Conservation (phyloP, 2,888 invertebrate genomes). For the Ametastegia equiseti region DNA sequence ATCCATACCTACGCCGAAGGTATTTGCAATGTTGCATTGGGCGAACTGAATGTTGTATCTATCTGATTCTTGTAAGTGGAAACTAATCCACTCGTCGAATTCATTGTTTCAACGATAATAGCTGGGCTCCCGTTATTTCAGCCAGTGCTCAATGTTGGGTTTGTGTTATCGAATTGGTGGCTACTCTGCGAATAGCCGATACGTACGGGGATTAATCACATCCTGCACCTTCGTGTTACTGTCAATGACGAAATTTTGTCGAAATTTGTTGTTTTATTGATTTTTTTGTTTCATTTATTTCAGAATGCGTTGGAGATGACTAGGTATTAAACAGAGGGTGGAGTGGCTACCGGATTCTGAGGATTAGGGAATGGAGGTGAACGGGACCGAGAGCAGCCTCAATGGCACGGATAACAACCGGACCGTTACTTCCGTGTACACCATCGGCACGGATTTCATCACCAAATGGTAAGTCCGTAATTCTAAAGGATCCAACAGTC, state of each 20-base stretch:
- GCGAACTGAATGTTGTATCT: not conserved
- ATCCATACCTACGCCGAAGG: too few species aligned
- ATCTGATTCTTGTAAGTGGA: not conserved
- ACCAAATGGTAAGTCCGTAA: constrained; percentile 84
- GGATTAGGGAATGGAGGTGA: constrained; percentile 66
- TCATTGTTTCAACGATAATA: too few species aligned
- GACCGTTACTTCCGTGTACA: constrained; percentile 84
- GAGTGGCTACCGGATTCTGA: constrained; percentile 41
- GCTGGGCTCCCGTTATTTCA: too few species aligned
- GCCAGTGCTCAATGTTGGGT: not conserved
- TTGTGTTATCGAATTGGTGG: not conserved
- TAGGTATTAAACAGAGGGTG: constrained; percentile 29
- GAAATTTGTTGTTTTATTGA: too few species aligned
- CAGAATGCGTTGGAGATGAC: constrained; percentile 48
- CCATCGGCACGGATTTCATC: constrained; percentile 87
- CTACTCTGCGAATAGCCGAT: not conserved
- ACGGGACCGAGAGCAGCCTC: constrained; percentile 69
- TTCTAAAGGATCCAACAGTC: not conserved
- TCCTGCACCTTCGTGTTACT: not conserved
- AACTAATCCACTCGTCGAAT: too few species aligned
- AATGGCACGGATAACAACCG: constrained; percentile 79
- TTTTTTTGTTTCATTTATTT: not conserved
- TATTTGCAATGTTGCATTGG: too few species aligned
- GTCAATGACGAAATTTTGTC: not conserved
- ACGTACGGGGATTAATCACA: not conserved